These are phyloP conservation scores for Procambarus virginalis DNA, from an alignment of 1,140 invertebrate genomes.

Conservation along the genomic window DNA sequence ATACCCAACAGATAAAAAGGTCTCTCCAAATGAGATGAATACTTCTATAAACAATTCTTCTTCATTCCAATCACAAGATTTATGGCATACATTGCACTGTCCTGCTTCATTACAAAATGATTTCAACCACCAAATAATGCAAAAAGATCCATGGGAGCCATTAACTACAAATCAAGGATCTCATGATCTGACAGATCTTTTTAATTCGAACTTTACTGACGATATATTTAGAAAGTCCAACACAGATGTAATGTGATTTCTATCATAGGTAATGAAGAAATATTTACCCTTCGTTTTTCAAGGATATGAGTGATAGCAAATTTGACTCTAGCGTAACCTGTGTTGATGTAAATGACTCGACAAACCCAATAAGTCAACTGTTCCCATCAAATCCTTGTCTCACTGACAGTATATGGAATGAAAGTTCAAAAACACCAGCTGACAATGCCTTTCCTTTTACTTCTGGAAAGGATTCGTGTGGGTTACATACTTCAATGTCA, in stretches of 20 bases:
- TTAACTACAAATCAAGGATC: background rate
- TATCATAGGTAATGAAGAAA: background rate
- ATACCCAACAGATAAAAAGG: too few relatives aligned
- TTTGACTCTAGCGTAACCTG: background rate
- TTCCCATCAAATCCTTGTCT: background rate
- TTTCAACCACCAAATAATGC: too few relatives aligned
- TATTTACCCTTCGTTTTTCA: background rate
- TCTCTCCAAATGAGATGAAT: background rate
- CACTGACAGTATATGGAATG: background rate
- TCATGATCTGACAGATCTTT: background rate
- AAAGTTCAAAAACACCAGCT: background rate
- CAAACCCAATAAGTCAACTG: background rate
- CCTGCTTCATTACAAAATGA: background rate
- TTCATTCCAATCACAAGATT: background rate
- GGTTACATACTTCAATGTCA: background rate
- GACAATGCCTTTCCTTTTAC: background rate
- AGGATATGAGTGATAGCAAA: background rate
- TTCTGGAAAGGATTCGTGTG: background rate
- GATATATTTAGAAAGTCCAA: background rate
- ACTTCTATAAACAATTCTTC: background rate
- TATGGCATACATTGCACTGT: background rate
- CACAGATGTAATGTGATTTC: background rate
- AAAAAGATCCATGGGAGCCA: background rate
- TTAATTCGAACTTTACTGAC: background rate
- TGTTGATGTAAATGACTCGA: background rate